These are phyloP conservation scores for Nomia melanderi DNA, from an alignment of 1,140 invertebrate genomes.

Conservation along the genomic window DNA sequence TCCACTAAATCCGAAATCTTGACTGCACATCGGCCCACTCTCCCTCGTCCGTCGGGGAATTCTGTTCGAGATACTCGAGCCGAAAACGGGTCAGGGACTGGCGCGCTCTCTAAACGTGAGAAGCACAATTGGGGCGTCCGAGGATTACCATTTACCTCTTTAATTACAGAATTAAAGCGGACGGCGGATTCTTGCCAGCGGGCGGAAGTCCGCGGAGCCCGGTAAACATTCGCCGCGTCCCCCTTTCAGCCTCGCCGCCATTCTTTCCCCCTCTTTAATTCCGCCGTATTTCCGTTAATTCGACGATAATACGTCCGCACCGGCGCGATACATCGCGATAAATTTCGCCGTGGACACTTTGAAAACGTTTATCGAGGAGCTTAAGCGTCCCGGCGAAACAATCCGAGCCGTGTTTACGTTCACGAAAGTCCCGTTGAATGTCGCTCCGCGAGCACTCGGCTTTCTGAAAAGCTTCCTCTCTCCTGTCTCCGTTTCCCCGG, in stretches of 20 bases:
- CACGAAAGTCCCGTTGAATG: not conserved
- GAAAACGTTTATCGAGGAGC: not conserved
- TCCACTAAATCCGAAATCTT: conserved; percentile 47
- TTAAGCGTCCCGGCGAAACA: not conserved
- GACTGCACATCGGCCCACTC: conserved; percentile 31
- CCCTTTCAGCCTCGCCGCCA: not conserved
- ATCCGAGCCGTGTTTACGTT: not conserved
- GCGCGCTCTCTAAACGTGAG: conserved; percentile 30
- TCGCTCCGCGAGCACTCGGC: conserved; percentile 22
- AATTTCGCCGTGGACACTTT: not conserved
- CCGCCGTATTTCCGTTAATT: not conserved
- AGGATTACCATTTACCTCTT: conserved; percentile 51
- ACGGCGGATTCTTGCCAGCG: conserved; percentile 21
- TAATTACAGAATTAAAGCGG: conserved; percentile 49
- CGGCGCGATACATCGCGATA: not conserved
- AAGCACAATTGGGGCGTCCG: conserved; percentile 40
- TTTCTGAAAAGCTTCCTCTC: not conserved
- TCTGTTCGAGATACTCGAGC: conserved; percentile 40
- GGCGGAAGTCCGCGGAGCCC: not conserved
- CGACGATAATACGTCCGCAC: not conserved
- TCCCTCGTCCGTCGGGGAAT: conserved; percentile 23
- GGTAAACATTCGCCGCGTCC: not conserved
- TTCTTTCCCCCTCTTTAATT: not conserved
- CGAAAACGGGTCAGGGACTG: conserved; percentile 45
- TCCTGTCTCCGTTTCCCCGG: too few relatives aligned